These are phyloP conservation scores for Penaeus monodon DNA, from an alignment of 2,888 invertebrate genomes.

Conservation along the genomic window DNA sequence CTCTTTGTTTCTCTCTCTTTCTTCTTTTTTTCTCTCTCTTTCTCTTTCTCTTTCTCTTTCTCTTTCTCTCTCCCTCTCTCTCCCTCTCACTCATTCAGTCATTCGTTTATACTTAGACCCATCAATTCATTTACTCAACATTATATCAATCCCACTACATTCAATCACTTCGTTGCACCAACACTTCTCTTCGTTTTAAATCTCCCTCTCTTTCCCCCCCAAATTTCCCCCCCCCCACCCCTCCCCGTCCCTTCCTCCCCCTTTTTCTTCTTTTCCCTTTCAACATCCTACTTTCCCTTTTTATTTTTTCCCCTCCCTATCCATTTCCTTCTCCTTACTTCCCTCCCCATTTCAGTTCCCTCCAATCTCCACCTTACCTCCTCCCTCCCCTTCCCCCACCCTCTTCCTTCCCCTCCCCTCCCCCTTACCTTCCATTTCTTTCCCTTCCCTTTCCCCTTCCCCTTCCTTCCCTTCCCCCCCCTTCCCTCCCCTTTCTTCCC, in stretches of 20 bases:
- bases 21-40: not conserved
- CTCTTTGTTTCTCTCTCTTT: not conserved
- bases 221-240: not conserved
- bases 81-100: not conserved
- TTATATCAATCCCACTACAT: no score
- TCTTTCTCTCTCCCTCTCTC: not conserved
- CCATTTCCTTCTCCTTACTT: not conserved
- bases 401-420: not conserved
- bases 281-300: not conserved
- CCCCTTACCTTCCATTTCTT: not conserved
- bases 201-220: not conserved
- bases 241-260: not conserved
- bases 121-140: no score
- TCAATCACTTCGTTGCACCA: not conserved
- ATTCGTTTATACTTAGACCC: no score
- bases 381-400: not conserved
- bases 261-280: not conserved
- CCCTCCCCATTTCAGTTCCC: not conserved
- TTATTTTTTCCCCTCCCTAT: not conserved
- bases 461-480: not conserved
- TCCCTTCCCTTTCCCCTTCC: not conserved
- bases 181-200: not conserved
- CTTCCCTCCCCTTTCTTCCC: no score
- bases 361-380: not conserved
- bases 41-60: not conserved